These are phyloP conservation scores for Oxyruncus cristatus DNA, from an alignment of 2,113 vertebrate species.

Conservation along the genomic window DNA sequence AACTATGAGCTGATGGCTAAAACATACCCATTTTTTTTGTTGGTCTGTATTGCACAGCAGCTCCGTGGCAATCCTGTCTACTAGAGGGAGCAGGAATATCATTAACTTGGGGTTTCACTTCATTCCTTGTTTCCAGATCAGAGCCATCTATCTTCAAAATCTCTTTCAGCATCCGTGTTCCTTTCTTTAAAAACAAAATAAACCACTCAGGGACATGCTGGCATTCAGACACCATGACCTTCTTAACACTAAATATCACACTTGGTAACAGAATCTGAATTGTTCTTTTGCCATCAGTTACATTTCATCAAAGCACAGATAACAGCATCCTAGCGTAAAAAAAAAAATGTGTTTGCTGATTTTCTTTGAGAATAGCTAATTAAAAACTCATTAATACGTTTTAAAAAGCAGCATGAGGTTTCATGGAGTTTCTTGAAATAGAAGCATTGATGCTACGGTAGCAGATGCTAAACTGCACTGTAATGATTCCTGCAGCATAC, in stretches of 20 bases:
- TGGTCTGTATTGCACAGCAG: conserved; percentile 77
- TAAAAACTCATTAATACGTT: background rate
- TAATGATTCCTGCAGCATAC: conserved; percentile 45
- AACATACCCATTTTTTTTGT: conserved; percentile 86
- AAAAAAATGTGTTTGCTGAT: background rate
- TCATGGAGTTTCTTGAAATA: background rate
- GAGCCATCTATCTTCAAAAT: conserved; percentile 94
- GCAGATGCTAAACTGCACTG: background rate
- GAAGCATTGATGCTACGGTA: background rate
- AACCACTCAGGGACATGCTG: background rate
- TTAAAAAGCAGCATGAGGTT: background rate
- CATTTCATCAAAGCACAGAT: background rate
- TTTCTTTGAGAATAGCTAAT: background rate
- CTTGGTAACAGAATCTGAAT: background rate
- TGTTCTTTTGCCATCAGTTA: background rate
- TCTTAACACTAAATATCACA: background rate
- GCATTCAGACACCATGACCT: background rate
- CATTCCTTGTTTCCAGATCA: conserved; percentile 70
- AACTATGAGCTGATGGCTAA: background rate
- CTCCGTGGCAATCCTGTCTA: conserved; percentile 63
- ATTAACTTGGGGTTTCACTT: conserved; percentile 42
- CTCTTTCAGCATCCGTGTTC: conserved; percentile 94
- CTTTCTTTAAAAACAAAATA: conserved; percentile 81
- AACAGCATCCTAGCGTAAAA: background rate
- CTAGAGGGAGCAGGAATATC: conserved; percentile 41